These are phyloP conservation scores for Brevimyrus niger DNA, from an alignment of 2,113 vertebrate genomes.

Conservation along the genomic window DNA sequence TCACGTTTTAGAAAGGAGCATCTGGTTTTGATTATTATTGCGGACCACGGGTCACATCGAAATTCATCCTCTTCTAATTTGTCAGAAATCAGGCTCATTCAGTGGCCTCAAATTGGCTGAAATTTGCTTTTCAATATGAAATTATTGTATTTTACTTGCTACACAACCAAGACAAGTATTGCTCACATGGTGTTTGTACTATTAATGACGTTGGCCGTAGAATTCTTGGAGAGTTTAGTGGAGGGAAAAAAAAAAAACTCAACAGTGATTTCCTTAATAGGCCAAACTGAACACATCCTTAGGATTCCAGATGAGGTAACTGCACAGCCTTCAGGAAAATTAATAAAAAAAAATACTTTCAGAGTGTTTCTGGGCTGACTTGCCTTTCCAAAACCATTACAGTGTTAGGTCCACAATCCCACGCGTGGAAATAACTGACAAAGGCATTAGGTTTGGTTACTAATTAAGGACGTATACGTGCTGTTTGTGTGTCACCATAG, in stretches of 20 bases:
- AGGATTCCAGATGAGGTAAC: constrained; percentile 54
- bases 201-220: constrained; percentile 47
- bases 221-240: constrained; percentile 42
- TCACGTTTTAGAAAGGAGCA: constrained; percentile 50
- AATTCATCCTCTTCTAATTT: constrained; percentile 59
- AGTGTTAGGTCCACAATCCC: constrained; percentile 45
- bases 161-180: constrained; percentile 60
- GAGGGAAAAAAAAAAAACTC: constrained; percentile 20
- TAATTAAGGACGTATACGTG: constrained; percentile 58
- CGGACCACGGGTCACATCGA: constrained; percentile 48
- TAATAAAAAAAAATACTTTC: constrained; percentile 27
- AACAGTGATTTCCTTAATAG: constrained; percentile 44
- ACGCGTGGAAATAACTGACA: constrained; percentile 54
- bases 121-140: constrained; percentile 62
- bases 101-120: constrained; percentile 59
- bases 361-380: constrained; percentile 51
- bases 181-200: constrained; percentile 59
- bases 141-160: constrained; percentile 51
- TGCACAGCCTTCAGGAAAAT: constrained; percentile 52
- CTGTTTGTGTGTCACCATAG: constrained; percentile 63
- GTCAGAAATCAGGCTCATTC: constrained; percentile 59
- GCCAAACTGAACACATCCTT: constrained; percentile 53
- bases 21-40: constrained; percentile 63
- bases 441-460: constrained; percentile 40
- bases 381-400: constrained; percentile 52